Evolutionary conservation across 2,888 invertebrate genomes (phyloP), one percentile per base, ranked within the genome.

Genomic region (Watsonalla binaria): DNA sequence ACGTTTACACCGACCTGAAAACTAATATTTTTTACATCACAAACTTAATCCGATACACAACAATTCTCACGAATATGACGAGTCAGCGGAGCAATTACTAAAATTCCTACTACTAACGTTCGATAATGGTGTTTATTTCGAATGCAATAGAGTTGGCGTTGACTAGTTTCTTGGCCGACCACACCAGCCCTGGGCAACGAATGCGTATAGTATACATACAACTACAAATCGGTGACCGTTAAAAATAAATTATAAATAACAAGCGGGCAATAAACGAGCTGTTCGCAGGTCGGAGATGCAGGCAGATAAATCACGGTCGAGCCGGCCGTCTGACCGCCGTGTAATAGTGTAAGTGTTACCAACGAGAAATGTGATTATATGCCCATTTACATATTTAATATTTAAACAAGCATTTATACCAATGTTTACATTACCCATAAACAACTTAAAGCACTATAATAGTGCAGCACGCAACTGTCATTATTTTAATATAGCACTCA

Each of bases 221-320:
- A 72, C 78, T 81, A 87, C 85, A 84, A 88, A 89, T 88, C 83
- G 79, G 82, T 77, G 82, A 83, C 87, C 84, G 86, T 89, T 89
- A 90, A 90, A 90, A 90, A 88, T 89, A 90, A 89, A 90, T 90
- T 89, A 90, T 87, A 90, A 89, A 87, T 90, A 90, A 90, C 89
- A 88, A 90, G 84, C 83, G 76, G 79, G 82, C 86, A 84, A 86
- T 87, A 88, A 87, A 83, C 87, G 84, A 78, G 81, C 82, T 84
- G 88, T 90, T 90, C 84, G 86, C 90, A 81, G 86, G 87, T 87
- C 78, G 79, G 74, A 84, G 89, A 88, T 89, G 85, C 84, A 73
- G 76, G 74, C 82, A 82, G 89, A 90, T 90, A 90, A 88, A 90
- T 90, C 89, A 88, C 88, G 67, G 73, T 63, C 68, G 69, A 67